Evolutionary conservation across 30 jellyfish, hydroid and myxozoan species (phyloP), one percentile per base, ranked within the genome.

Genomic region (Nemopilema nomurai): DNA sequence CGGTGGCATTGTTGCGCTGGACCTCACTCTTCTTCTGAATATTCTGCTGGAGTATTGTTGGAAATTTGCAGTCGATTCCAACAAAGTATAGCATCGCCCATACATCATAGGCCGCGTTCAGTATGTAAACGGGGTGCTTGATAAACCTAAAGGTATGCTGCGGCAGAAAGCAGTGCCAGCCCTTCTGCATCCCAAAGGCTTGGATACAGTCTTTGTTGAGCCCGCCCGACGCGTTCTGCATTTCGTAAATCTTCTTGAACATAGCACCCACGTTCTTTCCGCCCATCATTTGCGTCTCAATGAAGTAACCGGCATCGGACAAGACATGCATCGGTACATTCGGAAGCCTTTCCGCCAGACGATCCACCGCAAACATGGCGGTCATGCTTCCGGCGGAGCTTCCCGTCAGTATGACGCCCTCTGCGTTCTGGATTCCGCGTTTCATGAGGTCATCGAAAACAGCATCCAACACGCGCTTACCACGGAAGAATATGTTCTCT

Each of bases 341-440:
- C 20, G 92, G 95, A 19, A 94, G 76, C 33, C 91, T 89, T 26
- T 90, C 90, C 4, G 99, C 99, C 20, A 95, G 85, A 26, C 92
- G 73, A 69, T 95, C 99, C 41, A 97, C 97, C 20, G 92, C 97
- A 87, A 95, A 95, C 94, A 95, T 90, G 24, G 99, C 99, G 1
- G 99, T 90, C 99, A 95, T 95, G 67, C 99, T 95, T 8, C 99
- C 99, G 24, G 99, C 99, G 0, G 99, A 95, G 31, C 98, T 91
- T 16, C 99, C 99, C 6, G 99, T 95, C 22, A 95, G 62, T 20
- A 95, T 95, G n/a, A 95, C 71, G 29, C 98, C 95, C 28, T 95
- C 97, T 9, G 99, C 99, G 23, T 84, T 78, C 29, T 83, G 86
- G 50, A 95, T 78, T 17, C 96, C 97, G n/a, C 97, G 91, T 33